These are phyloP conservation scores for Leptinotarsa lineolata DNA, from an alignment of 1,140 invertebrate genomes.

Conservation along the genomic window DNA sequence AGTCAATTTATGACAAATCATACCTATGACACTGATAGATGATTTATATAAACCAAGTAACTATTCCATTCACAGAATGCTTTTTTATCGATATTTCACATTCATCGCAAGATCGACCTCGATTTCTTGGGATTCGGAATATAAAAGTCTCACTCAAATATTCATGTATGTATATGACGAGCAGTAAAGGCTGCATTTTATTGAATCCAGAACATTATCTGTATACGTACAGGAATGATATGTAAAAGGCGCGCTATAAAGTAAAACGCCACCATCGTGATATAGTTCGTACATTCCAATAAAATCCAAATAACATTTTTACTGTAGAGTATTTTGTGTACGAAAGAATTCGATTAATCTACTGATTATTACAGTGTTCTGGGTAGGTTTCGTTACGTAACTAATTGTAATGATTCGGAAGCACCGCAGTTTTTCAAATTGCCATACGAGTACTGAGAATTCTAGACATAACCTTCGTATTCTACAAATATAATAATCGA, in stretches of 20 bases:
- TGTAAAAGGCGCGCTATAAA: constrained; percentile 18
- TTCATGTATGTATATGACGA: constrained; percentile 7
- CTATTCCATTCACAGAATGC: too few species aligned
- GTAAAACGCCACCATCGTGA: constrained; percentile 13
- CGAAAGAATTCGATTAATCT: too few species aligned
- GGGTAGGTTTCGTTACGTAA: too few species aligned
- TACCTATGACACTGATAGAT: too few species aligned
- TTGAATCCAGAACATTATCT: constrained; percentile 18
- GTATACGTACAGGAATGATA: constrained; percentile 11
- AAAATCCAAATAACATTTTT: constrained; percentile 19
- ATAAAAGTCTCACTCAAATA: background rate
- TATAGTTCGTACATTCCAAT: background rate
- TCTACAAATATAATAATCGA: too few species aligned
- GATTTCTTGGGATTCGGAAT: background rate
- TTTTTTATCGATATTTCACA: background rate
- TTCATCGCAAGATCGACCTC: background rate
- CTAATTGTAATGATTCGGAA: too few species aligned
- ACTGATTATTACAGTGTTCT: too few species aligned
- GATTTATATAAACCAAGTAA: too few species aligned
- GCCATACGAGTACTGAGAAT: too few species aligned
- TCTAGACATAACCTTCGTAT: too few species aligned
- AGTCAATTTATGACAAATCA: too few species aligned
- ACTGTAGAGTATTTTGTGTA: background rate
- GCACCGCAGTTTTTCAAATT: too few species aligned
- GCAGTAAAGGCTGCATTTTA: constrained; percentile 13